Evolutionary conservation across 1,140 invertebrate genomes (phyloP).

Genomic region (Scaptomyza hsui): DNA sequence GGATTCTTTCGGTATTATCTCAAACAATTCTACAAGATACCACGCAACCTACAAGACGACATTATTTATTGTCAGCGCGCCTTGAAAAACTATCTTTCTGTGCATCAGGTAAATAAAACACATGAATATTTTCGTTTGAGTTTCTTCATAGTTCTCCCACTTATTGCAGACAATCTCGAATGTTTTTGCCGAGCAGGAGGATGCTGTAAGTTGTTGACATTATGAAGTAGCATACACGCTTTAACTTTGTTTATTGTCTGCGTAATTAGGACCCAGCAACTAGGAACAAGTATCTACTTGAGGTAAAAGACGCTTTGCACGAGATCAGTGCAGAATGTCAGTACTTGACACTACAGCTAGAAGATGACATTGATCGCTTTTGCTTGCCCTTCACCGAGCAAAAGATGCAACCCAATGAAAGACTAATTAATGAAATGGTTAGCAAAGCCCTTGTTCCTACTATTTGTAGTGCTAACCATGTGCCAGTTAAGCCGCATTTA

Average conservation of each 20-base stretch:
- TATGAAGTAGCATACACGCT: too few species aligned
- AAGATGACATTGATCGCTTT: slow-evolving; percentile 69
- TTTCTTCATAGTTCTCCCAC: neutral
- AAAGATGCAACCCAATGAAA: slow-evolving; percentile 44
- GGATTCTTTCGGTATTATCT: slow-evolving; percentile 69
- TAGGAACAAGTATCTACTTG: slow-evolving; percentile 57
- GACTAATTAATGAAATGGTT: slow-evolving; percentile 49
- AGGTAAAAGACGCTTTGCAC: slow-evolving; percentile 64
- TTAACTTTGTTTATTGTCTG: neutral
- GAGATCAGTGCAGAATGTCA: slow-evolving; percentile 75
- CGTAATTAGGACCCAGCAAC: slow-evolving; percentile 45
- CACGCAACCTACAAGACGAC: slow-evolving; percentile 64
- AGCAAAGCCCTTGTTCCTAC: slow-evolving; percentile 51
- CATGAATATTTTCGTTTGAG: neutral
- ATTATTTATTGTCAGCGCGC: slow-evolving; percentile 76
- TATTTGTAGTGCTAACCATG: slow-evolving; percentile 12
- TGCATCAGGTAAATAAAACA: slow-evolving; percentile 62
- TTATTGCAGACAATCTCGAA: slow-evolving; percentile 58
- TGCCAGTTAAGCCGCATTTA: slow-evolving; percentile 29
- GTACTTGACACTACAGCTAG: slow-evolving; percentile 58
- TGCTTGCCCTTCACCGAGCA: slow-evolving; percentile 59
- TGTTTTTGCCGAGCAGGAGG: slow-evolving; percentile 40
- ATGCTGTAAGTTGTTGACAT: slow-evolving; percentile 53
- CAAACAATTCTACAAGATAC: slow-evolving; percentile 73
- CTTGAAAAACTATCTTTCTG: slow-evolving; percentile 59